A percentile compares a stretch with the other conserved stretches of the same genome.
Evolutionary conservation across 2,888 invertebrate genomes (phyloP).

Genomic region (Agriopis leucophaearia): DNA sequence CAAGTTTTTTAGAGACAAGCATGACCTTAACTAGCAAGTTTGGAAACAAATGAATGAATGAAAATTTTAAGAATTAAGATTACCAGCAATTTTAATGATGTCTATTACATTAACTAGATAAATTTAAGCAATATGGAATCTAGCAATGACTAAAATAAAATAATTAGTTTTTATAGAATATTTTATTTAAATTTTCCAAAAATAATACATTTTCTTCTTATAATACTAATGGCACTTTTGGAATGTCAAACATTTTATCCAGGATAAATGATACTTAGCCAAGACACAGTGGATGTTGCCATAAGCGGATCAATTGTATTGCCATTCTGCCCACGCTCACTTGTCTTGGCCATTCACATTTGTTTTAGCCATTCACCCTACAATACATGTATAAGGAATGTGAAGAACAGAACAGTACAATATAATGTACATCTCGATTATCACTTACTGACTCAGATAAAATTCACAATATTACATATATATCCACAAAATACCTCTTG

Average conservation of each 20-base stretch:
- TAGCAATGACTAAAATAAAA: slow-evolving; percentile 1
- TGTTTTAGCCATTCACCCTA: slow-evolving; percentile 5
- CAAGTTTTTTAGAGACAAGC: too few species aligned
- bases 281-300: neutral
- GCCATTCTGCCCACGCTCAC: neutral
- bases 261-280: slow-evolving; percentile 8
- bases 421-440: neutral
- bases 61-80: too few species aligned
- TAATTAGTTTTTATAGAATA: neutral
- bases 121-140: neutral
- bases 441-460: neutral
- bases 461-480: neutral
- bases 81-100: too few species aligned
- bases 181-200: slow-evolving; percentile 30
- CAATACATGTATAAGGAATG: neutral
- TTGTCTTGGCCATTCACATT: too few species aligned
- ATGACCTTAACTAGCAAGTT: too few species aligned
- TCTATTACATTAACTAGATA: too few species aligned
- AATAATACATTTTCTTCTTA: slow-evolving; percentile 44
- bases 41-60: too few species aligned
- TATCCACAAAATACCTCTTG: neutral
- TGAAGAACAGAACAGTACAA: neutral
- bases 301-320: neutral
- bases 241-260: slow-evolving; percentile 38
- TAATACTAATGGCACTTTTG: slow-evolving; percentile 46